A percentile compares a stretch with the other conserved stretches of the same genome.
Evolutionary conservation across 2,113 vertebrate genomes (phyloP).

Genomic region (Telmatochromis sp.): DNA sequence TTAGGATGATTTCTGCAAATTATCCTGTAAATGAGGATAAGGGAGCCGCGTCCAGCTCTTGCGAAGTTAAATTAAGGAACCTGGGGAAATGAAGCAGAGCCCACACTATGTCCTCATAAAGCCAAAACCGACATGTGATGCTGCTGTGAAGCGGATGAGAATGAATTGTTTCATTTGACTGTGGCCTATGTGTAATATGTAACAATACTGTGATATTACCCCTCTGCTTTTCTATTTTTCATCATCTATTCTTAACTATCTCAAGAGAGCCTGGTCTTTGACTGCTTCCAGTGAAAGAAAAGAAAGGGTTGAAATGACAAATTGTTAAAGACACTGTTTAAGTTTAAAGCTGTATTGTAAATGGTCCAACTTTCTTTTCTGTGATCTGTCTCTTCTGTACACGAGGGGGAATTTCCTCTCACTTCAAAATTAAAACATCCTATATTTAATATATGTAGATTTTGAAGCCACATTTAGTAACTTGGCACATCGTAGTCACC

Average conservation of each 20-base stretch:
- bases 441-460: neutral
- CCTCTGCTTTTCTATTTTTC: constrained; percentile 13
- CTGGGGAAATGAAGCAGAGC: neutral
- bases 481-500: neutral
- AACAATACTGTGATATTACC: constrained; percentile 2
- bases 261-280: constrained; percentile 13
- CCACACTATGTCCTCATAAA: neutral
- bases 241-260: constrained; percentile 12
- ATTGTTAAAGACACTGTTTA: neutral
- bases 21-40: neutral
- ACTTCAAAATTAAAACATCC: neutral
- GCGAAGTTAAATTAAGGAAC: constrained; percentile 7
- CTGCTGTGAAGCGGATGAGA: neutral
- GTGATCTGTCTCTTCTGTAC: neutral
- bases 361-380: neutral
- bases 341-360: neutral
- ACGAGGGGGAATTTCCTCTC: neutral
- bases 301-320: neutral
- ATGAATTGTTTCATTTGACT: constrained; percentile 12
- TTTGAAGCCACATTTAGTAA: neutral
- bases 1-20: constrained; percentile 15
- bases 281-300: neutral
- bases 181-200: neutral
- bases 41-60: neutral
- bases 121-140: neutral